Percentiles rank a stretch among this genome's conserved stretches.
Evolutionary conservation across 2,797 vertebrate species (phyloP).

Genomic region (Ctenopoma kingsleyae): DNA sequence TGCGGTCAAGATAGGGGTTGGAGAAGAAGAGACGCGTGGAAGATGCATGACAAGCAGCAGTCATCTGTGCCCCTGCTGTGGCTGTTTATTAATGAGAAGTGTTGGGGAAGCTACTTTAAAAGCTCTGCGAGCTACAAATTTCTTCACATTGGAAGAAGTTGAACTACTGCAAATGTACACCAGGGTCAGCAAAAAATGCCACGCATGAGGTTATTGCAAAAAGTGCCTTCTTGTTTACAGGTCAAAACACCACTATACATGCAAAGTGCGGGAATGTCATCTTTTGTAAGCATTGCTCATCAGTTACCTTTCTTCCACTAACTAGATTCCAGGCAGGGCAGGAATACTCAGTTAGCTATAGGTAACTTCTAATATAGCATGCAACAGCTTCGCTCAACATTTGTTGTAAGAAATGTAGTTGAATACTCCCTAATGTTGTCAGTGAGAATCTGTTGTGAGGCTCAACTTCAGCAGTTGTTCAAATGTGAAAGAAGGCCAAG

Average conservation of each 20-base stretch:
- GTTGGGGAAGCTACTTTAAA: not conserved
- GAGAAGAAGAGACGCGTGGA: not conserved
- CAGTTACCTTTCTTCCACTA: no score
- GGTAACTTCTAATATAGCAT: no score
- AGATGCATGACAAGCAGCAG: constrained; percentile 8
- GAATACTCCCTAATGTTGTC: constrained; percentile 8
- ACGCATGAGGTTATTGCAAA: no score
- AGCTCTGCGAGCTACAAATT: constrained; percentile 34
- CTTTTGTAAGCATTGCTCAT: no score
- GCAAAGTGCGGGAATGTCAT: no score
- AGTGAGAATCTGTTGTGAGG: constrained; percentile 19
- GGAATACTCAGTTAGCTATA: no score
- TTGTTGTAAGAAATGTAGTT: no score
- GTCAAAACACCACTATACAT: no score
- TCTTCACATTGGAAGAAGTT: constrained; percentile 19
- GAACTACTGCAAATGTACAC: constrained; percentile 10
- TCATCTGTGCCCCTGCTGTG: constrained; percentile 26
- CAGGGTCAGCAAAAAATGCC: no score
- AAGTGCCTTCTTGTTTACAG: no score
- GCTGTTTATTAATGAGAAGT: constrained; percentile 13
- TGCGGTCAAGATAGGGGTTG: constrained; percentile 9
- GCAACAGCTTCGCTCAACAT: no score
- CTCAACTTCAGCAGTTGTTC: constrained; percentile 28
- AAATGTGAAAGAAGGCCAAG: constrained; percentile 50
- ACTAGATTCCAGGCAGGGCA: no score